Conservation (phyloP, 2,888 invertebrate species). For the Drosophila monieri region DNA sequence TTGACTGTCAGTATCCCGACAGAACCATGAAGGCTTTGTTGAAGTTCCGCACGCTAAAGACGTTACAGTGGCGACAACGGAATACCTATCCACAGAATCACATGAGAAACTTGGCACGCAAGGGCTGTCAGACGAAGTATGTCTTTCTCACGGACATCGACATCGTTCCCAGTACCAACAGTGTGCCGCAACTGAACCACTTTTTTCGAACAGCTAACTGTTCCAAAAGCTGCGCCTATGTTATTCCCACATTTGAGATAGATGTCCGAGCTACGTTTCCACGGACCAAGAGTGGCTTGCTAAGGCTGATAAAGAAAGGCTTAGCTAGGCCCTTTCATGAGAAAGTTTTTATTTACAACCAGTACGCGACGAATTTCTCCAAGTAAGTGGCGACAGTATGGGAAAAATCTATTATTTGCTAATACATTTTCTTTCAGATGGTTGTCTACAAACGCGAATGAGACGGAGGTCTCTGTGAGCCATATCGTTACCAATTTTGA, state of each 20-base stretch:
- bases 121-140: conserved; percentile 91
- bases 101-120: conserved; percentile 92
- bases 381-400: conserved; percentile 85
- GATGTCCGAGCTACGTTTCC: conserved; percentile 92
- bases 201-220: conserved; percentile 87
- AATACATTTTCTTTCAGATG: conserved; percentile 59
- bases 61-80: conserved; percentile 89
- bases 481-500: conserved; percentile 93
- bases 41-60: conserved; percentile 86
- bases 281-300: conserved; percentile 90
- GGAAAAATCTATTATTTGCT: background rate
- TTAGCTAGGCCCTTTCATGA: conserved; percentile 95
- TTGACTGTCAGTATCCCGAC: conserved; percentile 89
- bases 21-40: conserved; percentile 86
- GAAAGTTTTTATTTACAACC: conserved; percentile 96
- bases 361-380: conserved; percentile 95
- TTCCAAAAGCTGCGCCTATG: conserved; percentile 90
- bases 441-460: conserved; percentile 63
- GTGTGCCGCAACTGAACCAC: conserved; percentile 88
- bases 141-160: conserved; percentile 95
- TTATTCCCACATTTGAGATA: conserved; percentile 95
- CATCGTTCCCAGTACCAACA: conserved; percentile 91
- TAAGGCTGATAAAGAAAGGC: conserved; percentile 90
- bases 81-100: conserved; percentile 95
- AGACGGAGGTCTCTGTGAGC: conserved; percentile 89